These are phyloP conservation scores for Ochropleura leucogaster DNA, from an alignment of 2,888 invertebrate genomes.

Conservation along the genomic window DNA sequence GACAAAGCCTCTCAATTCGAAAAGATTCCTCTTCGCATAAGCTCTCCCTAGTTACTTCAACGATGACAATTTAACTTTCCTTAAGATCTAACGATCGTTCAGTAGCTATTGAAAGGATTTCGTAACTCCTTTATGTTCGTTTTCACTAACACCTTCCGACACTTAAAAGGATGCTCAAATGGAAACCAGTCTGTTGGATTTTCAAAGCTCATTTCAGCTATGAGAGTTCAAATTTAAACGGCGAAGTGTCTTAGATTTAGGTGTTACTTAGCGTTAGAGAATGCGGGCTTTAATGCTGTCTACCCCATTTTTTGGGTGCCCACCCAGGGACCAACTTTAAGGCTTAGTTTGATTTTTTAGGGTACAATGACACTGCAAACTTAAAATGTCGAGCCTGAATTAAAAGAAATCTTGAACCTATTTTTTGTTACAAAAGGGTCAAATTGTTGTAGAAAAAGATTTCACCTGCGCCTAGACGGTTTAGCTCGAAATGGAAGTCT, in stretches of 20 bases:
- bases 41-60: slow-evolving; percentile 35
- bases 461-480: background rate
- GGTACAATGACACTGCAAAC: slow-evolving; percentile 27
- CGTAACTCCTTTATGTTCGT: slow-evolving; percentile 15
- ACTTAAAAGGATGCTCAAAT: background rate
- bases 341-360: slow-evolving; percentile 27
- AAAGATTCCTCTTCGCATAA: slow-evolving; percentile 23
- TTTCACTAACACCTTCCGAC: background rate
- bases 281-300: slow-evolving; percentile 31
- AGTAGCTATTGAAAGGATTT: slow-evolving; percentile 56
- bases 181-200: background rate
- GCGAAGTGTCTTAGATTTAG: background rate
- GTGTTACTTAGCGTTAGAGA: background rate
- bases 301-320: slow-evolving; percentile 18
- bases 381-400: slow-evolving; percentile 24
- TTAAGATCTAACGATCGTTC: slow-evolving; percentile 47
- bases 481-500: background rate
- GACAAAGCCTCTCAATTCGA: slow-evolving; percentile 15
- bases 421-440: background rate
- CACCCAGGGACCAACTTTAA: slow-evolving; percentile 11
- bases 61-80: slow-evolving; percentile 61
- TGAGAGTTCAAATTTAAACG: background rate
- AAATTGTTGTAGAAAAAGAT: background rate
- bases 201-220: background rate
- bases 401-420: slow-evolving; percentile 6